phyloP scores from a whole-genome alignment of 2,888 invertebrate genomes.

The Lithophane ornitopus region DNA sequence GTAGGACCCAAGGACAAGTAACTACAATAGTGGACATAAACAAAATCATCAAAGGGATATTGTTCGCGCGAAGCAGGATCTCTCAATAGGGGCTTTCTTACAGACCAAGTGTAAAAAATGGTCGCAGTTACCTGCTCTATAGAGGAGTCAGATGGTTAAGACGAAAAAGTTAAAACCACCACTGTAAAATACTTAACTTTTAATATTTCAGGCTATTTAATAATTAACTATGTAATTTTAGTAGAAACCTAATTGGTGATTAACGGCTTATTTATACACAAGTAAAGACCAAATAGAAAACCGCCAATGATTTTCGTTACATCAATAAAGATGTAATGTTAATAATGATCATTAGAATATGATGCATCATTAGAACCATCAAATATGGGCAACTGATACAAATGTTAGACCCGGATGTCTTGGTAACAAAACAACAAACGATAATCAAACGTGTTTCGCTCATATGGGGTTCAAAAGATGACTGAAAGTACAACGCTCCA shows the following conservation, averaged over 20 bases:
- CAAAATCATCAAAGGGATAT: slow-evolving; percentile 66
- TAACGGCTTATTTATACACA: slow-evolving; percentile 3
- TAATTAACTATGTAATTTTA: background rate
- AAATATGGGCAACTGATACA: slow-evolving; percentile 72
- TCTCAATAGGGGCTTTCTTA: slow-evolving; percentile 76
- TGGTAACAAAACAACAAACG: slow-evolving; percentile 88
- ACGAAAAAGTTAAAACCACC: slow-evolving; percentile 40
- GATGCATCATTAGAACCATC: slow-evolving; percentile 65
- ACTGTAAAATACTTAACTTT: slow-evolving; percentile 8
- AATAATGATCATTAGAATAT: slow-evolving; percentile 54
- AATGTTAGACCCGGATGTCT: slow-evolving; percentile 85
- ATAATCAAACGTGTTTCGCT: slow-evolving; percentile 86
- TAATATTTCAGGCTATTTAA: background rate
- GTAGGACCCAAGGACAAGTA: slow-evolving; percentile 55
- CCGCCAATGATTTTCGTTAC: slow-evolving; percentile 75
- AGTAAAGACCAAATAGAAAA: slow-evolving; percentile 40
- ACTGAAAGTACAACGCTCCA: slow-evolving; percentile 74
- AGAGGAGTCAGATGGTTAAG: slow-evolving; percentile 37
- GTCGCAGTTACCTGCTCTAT: slow-evolving; percentile 85
- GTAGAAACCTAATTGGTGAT: slow-evolving; percentile 12
- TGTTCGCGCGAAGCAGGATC: slow-evolving; percentile 60
- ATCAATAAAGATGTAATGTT: slow-evolving; percentile 53
- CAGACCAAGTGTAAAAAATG: slow-evolving; percentile 80
- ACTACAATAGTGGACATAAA: slow-evolving; percentile 59
- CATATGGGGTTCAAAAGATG: slow-evolving; percentile 81